phyloP scores from a whole-genome alignment of 2,113 vertebrate genomes.

The Muntiacus muntjak region DNA sequence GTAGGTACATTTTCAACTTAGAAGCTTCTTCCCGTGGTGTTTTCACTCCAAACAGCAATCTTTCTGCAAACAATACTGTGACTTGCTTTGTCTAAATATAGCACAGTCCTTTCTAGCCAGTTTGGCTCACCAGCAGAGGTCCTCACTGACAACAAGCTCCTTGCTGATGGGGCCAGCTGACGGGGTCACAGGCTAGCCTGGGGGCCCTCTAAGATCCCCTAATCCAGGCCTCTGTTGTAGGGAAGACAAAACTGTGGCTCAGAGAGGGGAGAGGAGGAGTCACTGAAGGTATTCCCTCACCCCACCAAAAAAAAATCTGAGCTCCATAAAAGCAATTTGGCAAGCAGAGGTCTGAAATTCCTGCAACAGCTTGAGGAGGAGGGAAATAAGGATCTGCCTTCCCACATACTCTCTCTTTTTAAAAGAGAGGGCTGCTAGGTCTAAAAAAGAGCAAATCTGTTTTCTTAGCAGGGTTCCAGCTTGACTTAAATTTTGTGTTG shows the following conservation, averaged over 20 bases:
- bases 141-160: not conserved
- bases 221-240: not conserved
- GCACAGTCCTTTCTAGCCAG: not conserved
- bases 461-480: constrained; percentile 58
- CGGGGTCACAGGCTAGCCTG: not conserved
- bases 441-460: constrained; percentile 69
- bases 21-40: not conserved
- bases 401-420: constrained; percentile 65
- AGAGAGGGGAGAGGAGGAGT: not conserved
- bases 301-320: not conserved
- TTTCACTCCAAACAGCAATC: not conserved
- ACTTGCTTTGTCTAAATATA: constrained; percentile 39
- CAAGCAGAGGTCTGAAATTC: constrained; percentile 60
- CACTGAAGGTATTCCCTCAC: not conserved
- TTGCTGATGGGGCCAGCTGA: not conserved
- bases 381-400: constrained; percentile 59
- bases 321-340: constrained; percentile 35
- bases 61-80: not conserved
- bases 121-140: not conserved
- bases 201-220: not conserved
- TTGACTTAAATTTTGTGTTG: constrained; percentile 49
- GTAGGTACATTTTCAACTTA: not conserved
- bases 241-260: not conserved
- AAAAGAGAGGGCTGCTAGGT: constrained; percentile 50
- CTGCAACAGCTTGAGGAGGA: constrained; percentile 61